phyloP scores from a whole-genome alignment of 2,888 invertebrate species.

The Drosophila testacea region DNA sequence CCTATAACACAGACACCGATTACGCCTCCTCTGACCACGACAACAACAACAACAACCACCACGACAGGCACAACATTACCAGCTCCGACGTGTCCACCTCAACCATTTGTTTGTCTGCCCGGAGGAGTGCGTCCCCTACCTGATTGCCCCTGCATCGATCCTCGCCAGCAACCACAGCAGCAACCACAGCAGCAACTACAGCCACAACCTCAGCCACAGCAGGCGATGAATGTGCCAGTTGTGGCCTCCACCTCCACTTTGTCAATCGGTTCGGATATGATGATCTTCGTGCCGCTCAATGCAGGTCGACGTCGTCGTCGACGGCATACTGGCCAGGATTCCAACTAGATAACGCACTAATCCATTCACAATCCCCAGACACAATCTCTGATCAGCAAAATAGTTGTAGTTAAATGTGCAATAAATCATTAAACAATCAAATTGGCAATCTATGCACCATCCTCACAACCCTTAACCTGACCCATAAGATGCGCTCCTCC shows the following conservation, averaged over 20 bases:
- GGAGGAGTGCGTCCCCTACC: slow-evolving; percentile 79
- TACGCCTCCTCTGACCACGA: slow-evolving; percentile 34
- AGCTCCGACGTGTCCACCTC: slow-evolving; percentile 63
- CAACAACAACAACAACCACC: slow-evolving; percentile 26
- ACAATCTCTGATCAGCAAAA: slow-evolving; percentile 1
- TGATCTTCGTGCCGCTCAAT: slow-evolving; percentile 76
- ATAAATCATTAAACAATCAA: slow-evolving; percentile 49
- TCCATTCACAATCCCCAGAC: slow-evolving; percentile 1
- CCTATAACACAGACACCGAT: slow-evolving; percentile 53
- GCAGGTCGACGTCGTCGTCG: slow-evolving; percentile 61
- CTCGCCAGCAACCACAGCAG: slow-evolving; percentile 64
- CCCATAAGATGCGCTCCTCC: slow-evolving; percentile 24
- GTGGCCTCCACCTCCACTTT: slow-evolving; percentile 23
- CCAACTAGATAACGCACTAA: slow-evolving; percentile 14
- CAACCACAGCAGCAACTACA: neutral
- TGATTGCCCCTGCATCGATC: slow-evolving; percentile 84
- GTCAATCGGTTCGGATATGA: slow-evolving; percentile 70
- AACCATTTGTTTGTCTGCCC: slow-evolving; percentile 80
- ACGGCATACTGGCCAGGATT: slow-evolving; percentile 44
- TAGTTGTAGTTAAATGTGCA: slow-evolving; percentile 41
- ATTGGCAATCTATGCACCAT: slow-evolving; percentile 52
- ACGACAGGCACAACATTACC: slow-evolving; percentile 45
- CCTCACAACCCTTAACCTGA: slow-evolving; percentile 19
- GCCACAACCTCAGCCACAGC: neutral
- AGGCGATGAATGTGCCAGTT: slow-evolving; percentile 16